Conservation (phyloP, 2,797 vertebrate species). For the Acipenser ruthenus region DNA sequence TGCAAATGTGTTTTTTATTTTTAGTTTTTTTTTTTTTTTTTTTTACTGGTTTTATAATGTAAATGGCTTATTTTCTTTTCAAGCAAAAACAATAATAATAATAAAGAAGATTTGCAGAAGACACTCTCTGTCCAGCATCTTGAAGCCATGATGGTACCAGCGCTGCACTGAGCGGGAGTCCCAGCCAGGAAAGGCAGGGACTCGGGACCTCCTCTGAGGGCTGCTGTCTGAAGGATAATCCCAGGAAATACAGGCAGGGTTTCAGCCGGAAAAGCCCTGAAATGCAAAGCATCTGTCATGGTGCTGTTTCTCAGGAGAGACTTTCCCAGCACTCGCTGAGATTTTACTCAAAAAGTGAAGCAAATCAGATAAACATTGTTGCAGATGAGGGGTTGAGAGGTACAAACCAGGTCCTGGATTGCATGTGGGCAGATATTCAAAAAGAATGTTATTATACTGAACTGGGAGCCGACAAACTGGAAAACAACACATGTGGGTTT, state of each 20-base stretch:
- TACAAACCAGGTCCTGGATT: slow-evolving; percentile 47
- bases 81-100: no score
- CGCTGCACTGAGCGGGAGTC: slow-evolving; percentile 41
- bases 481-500: no score
- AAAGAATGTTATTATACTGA: slow-evolving; percentile 34
- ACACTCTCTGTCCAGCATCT: slow-evolving; percentile 17
- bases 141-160: slow-evolving; percentile 32
- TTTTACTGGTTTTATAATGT: no score
- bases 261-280: slow-evolving; percentile 49
- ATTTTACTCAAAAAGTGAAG: slow-evolving; percentile 55
- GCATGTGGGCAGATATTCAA: slow-evolving; percentile 32
- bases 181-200: slow-evolving; percentile 54
- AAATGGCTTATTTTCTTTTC: no score
- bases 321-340: slow-evolving; percentile 55
- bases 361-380: slow-evolving; percentile 62
- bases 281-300: slow-evolving; percentile 67
- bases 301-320: slow-evolving; percentile 40
- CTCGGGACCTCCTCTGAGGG: slow-evolving; percentile 58
- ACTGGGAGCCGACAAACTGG: no score
- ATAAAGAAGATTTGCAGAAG: no score
- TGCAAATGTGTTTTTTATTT: no score
- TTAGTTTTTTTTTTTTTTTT: no score
- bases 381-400: slow-evolving; percentile 45
- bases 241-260: slow-evolving; percentile 63
- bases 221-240: slow-evolving; percentile 61